Percentiles rank a stretch among this genome's conserved stretches.
Evolutionary conservation across 2,113 vertebrate genomes (phyloP).

Genomic region (Perccottus glenii): DNA sequence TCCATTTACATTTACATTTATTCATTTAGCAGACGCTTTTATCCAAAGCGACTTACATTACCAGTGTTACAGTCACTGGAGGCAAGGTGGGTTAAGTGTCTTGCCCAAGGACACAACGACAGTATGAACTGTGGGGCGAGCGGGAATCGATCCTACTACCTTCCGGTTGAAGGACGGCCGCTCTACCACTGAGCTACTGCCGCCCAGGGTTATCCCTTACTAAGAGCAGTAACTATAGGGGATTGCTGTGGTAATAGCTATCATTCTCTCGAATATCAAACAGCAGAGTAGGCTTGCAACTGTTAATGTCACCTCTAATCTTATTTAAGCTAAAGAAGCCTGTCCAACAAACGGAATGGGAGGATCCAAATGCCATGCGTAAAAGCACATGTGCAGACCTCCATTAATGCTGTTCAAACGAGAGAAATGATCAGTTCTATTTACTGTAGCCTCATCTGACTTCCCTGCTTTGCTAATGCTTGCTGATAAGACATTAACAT

Average conservation of each 20-base stretch:
- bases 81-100: too few species aligned
- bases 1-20: too few species aligned
- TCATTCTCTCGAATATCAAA: neutral
- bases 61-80: too few species aligned
- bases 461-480: too few species aligned
- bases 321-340: constrained; percentile 6
- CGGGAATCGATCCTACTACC: too few species aligned
- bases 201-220: neutral
- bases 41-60: too few species aligned
- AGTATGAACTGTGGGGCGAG: too few species aligned
- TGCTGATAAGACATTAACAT: neutral
- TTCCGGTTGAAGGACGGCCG: too few species aligned
- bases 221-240: neutral
- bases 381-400: neutral
- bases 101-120: too few species aligned
- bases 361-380: neutral
- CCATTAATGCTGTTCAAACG: neutral
- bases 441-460: neutral
- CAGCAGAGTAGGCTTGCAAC: neutral
- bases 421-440: neutral
- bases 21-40: too few species aligned
- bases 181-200: too few species aligned
- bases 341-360: neutral
- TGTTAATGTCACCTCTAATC: neutral
- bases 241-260: neutral